Base-by-base conservation (phyloP, 53 echinoderm and acorn worm species). In the Actinopyga echinites region DNA sequence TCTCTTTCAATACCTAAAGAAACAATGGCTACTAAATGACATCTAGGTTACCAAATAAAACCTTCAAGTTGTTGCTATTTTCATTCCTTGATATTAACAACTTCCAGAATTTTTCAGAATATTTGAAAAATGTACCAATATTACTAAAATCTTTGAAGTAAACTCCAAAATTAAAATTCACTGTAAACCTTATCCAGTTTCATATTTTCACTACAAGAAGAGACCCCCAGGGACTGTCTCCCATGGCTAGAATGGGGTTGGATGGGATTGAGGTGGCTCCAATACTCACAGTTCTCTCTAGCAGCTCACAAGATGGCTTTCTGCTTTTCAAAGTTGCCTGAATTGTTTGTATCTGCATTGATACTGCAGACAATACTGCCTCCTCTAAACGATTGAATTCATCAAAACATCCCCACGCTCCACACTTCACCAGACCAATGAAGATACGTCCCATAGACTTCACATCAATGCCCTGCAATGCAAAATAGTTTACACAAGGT, bases 361-460 rank as follows among this genome's bases (percentile, higher is more conserved):
- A 99, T n/a, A 99, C 99, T 30, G 99, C 99, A 21, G 99, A 99
- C 60, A 99, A 80, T 64, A 99, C 99, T 6, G 99, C 99, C 63
- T 97, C 97, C 80, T 97, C 97, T 6, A 97, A 79, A 28, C 82
- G 89, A 62, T 97, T 97, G 92, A 97, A 97, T 83, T 97, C 97
- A 85, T 97, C 97, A 87, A 97, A 97, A 56, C 97, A 97, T 22
- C 97, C 97, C 97, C 97, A 97, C 17, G 97, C 97, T 67, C 97
- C 97, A 65, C 97, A 97, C 87, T 97, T 97, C 23, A 94, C 94
- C 42, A 97, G 80, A 35, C 97, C 97, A 34, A 97, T 97, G 89
- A 97, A 97, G 90, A 97, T 97, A 36, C 97, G 92, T 40, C 97
- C 97, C 97, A 97, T 97, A 32, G 97, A 97, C 57, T 97, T 97